phyloP scores from a whole-genome alignment of 2,113 vertebrate genomes.

The Amphiprion ocellaris region DNA sequence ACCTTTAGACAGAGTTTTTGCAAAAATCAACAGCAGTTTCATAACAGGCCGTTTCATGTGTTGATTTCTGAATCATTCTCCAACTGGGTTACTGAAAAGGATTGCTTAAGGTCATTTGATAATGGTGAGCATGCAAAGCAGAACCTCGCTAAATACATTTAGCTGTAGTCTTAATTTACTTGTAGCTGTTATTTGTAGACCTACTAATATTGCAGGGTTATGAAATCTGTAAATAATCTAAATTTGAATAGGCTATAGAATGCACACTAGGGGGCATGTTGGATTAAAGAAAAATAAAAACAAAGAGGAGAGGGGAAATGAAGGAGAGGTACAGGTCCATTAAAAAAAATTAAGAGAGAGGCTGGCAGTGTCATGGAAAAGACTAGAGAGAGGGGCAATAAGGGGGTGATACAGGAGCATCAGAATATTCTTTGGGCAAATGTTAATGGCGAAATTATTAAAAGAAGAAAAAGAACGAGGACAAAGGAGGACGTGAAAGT shows the following conservation, averaged over 20 bases:
- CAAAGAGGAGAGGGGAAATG: not conserved
- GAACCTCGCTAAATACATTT: too few relatives aligned
- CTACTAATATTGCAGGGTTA: constrained; percentile 4
- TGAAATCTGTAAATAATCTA: constrained; percentile 37
- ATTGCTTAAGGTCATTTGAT: constrained; percentile 12
- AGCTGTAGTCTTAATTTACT: not conserved
- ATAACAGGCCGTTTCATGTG: constrained; percentile 5
- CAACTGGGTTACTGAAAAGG: constrained; percentile 1
- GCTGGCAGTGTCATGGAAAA: not conserved
- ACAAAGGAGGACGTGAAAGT: not conserved
- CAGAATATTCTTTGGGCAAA: not conserved
- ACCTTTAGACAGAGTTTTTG: constrained; percentile 11
- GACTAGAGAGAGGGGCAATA: not conserved
- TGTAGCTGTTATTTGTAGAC: not conserved
- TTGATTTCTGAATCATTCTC: constrained; percentile 27
- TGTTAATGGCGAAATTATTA: constrained; percentile 17
- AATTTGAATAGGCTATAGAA: constrained; percentile 28
- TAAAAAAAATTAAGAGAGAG: not conserved
- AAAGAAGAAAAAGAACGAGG: not conserved
- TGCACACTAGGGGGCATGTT: constrained; percentile 70
- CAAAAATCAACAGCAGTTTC: constrained; percentile 8
- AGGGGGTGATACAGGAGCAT: not conserved
- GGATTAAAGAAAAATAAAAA: constrained; percentile 29
- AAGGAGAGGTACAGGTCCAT: not conserved
- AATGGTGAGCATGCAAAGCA: not conserved